Base-by-base conservation (phyloP, 2,797 vertebrate genomes). In the Helicolenus hilgendorfi region DNA sequence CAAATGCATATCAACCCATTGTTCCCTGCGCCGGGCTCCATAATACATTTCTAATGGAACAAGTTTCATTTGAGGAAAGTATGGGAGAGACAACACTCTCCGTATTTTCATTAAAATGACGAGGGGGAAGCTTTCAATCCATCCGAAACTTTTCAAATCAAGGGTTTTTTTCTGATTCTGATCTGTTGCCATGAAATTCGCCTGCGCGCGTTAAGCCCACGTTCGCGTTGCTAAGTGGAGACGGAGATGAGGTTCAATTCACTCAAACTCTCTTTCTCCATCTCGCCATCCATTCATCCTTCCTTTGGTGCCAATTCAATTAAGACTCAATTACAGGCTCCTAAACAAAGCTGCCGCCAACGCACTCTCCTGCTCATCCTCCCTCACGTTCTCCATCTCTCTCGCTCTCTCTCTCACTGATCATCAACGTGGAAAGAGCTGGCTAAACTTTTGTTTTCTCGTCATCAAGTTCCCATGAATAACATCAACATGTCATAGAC, bases 311-410 rank as follows among this genome's bases (percentile, higher is more conserved):
- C 94, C 96, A 95, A 98, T 98, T 97, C 96, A 98, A 98, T 98
- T 98, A 98, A 96, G 97, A 97, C 93, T 96, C 94, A 98, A 98
- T 98, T 98, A 97, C 89, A 89, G 87, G 77, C 91, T 94, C 77
- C 89, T 89, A 97, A 97, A 96, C 94, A 96, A 96, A 96, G 94
- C 93, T 90, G 85, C 95, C 77, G 45, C 91, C 85, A 60, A 90
- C 36, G 26, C 72, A 27, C 79, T 76, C 73, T 84, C 85, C 64
- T 36, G 65, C 80, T 83, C 81, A 41, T 55, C 75, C 67, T 20
- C 62, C 71, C 65, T 68, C 63, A 31, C 45, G 11, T 75, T 60
- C 36, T 64, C 58, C 11, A 13, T 72, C 58, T 69, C 11, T 62
- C 36, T 20, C 27, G 41, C 24, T 67, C 65, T 53, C 27, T 31